Evolutionary conservation across 2,797 vertebrate genomes (phyloP), one percentile per base, ranked within the genome.

Genomic region (Hydrocynus forskahlii): DNA sequence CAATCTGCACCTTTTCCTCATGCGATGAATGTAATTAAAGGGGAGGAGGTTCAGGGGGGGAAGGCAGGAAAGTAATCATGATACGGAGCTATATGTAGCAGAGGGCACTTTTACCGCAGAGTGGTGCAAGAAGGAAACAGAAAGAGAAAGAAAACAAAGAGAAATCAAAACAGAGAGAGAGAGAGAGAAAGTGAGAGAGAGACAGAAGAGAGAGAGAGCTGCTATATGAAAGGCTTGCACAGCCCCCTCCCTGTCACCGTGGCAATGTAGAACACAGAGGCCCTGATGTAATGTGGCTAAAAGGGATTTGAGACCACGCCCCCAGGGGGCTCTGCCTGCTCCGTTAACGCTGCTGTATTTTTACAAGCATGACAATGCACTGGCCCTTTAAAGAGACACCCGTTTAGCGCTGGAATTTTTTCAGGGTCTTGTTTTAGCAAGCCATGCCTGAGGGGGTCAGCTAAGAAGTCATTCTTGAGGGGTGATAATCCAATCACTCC

Each of bases 401-500:
- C 88, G 91, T 92, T 92, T 90, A 40, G 88, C 86, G 13, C 86
- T 88, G 89, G 92, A 92, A 92, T 92, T 91, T 85, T 91, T 84
- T 79, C 70, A 38, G 88, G 74, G 89, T 92, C 92, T 92, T 91
- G 92, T 94, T 93, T 92, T 91, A 90, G 90, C 91, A 84, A 78
- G 87, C 87, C 67, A 88, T 92, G 92, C 82, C 88, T 84, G 86
- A 92, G 92, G 92, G 92, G 91, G 92, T 94, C 93, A 92, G 90
- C 89, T 91, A 90, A 93, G 91, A 91, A 93, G 92, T 92, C 93
- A 91, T 91, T 91, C 89, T 91, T 91, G 90, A 95, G 93, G 92
- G 92, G 94, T 92, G 93, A 94, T 95, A 95, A 95, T 95, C 94
- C 93, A 92, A 94, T 94, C 93, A 89, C 91, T 89, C 89, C 85